Conservation (phyloP, 2,113 vertebrate species). For the Hypomesus transpacificus region DNA sequence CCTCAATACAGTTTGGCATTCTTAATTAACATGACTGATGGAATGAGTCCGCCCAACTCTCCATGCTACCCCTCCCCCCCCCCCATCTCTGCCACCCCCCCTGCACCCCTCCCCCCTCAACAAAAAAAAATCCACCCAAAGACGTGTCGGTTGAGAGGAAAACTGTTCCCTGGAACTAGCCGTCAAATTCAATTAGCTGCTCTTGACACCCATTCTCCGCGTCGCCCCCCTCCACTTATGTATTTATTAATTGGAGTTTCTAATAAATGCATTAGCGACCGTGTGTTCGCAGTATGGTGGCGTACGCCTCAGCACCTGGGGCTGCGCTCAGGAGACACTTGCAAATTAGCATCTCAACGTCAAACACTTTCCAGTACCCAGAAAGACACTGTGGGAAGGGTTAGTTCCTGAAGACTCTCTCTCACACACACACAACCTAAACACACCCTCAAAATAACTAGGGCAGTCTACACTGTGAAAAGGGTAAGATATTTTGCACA, state of each 20-base stretch:
- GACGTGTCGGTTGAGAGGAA: slow-evolving; percentile 38
- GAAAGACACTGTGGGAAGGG: not conserved
- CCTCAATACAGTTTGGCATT: slow-evolving; percentile 67
- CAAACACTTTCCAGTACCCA: slow-evolving; percentile 6
- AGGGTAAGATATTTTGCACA: not conserved
- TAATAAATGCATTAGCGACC: slow-evolving; percentile 58
- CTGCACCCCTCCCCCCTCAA: too few relatives aligned
- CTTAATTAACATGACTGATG: slow-evolving; percentile 75
- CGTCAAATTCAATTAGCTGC: slow-evolving; percentile 49
- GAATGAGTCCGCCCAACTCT: slow-evolving; percentile 38
- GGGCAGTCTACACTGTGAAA: too few relatives aligned
- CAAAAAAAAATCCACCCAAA: slow-evolving; percentile 21
- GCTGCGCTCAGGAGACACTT: slow-evolving; percentile 24
- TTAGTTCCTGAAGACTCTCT: too few relatives aligned
- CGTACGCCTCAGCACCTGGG: slow-evolving; percentile 31
- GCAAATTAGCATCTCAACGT: slow-evolving; percentile 28
- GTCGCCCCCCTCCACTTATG: slow-evolving; percentile 38
- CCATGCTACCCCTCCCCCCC: too few relatives aligned
- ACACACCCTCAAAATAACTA: too few relatives aligned
- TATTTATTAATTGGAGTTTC: slow-evolving; percentile 50
- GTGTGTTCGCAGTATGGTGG: slow-evolving; percentile 46
- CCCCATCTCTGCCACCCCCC: too few relatives aligned
- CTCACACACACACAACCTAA: not conserved
- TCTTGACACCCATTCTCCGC: slow-evolving; percentile 37
- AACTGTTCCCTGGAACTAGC: slow-evolving; percentile 41